phyloP scores from a whole-genome alignment of 1,140 invertebrate genomes.

The Drosophila erecta region DNA sequence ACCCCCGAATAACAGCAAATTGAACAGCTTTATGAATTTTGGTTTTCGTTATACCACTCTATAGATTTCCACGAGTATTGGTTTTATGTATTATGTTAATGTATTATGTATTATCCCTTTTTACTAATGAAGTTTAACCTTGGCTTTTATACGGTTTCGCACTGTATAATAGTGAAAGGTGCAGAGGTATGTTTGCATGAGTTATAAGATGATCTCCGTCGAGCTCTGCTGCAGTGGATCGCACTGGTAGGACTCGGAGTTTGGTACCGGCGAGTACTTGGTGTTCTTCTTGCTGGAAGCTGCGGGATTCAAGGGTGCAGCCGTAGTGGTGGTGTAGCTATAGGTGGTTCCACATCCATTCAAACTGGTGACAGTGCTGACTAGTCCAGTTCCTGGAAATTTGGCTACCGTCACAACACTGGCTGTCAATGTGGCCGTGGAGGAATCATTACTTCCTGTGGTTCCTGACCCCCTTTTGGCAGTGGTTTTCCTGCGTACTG shows the following conservation, averaged over 20 bases:
- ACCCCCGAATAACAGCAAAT: conserved; percentile 78
- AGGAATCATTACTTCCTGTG: conserved; percentile 75
- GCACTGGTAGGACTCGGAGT: conserved; percentile 49
- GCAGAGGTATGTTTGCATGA: conserved; percentile 46
- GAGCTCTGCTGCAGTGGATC: conserved; percentile 78
- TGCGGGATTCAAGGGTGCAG: conserved; percentile 2
- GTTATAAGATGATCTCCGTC: conserved; percentile 81
- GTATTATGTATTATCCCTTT: conserved; percentile 35
- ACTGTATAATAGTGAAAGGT: conserved; percentile 18
- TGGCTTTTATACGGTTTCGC: conserved; percentile 24
- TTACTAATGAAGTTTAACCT: conserved; percentile 21
- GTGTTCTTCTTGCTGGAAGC: conserved; percentile 37
- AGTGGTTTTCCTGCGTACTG: conserved; percentile 28
- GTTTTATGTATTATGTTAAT: conserved; percentile 1
- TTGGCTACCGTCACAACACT: conserved; percentile 72
- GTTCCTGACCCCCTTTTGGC: conserved; percentile 16
- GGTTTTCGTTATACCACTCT: conserved; percentile 11
- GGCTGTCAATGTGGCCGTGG: conserved; percentile 74
- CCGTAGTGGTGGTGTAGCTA: conserved; percentile 43
- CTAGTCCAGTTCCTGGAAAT: conserved; percentile 50
- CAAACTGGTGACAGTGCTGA: conserved; percentile 62
- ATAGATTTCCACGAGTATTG: conserved; percentile 12
- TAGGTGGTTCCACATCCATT: conserved; percentile 50
- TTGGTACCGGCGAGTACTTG: conserved; percentile 50
- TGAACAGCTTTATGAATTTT: conserved; percentile 57